Percentiles rank a stretch among this genome's conserved stretches.
phyloP scores from a whole-genome alignment of 2,888 invertebrate genomes.

The Drosophila antonietae region DNA sequence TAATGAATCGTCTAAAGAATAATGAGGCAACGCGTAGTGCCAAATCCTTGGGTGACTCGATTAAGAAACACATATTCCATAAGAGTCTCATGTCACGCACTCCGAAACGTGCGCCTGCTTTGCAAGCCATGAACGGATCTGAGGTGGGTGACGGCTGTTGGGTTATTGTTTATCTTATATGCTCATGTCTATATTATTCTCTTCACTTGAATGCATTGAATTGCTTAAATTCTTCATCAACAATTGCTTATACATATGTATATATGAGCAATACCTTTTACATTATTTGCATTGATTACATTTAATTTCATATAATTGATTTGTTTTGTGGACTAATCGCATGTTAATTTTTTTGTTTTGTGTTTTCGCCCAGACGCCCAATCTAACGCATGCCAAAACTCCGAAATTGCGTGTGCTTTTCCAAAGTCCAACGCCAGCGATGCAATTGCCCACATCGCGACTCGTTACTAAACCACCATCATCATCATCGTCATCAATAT shows the following conservation, averaged over 20 bases:
- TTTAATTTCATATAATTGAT: not conserved
- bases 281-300: not conserved
- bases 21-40: constrained; percentile 85
- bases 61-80: constrained; percentile 93
- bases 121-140: constrained; percentile 48
- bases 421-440: constrained; percentile 81
- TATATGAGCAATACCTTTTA: not conserved
- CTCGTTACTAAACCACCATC: constrained; percentile 19
- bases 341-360: constrained; percentile 41
- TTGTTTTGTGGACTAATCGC: constrained; percentile 60
- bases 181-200: not conserved
- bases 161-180: not conserved
- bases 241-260: not conserved
- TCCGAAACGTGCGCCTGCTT: constrained; percentile 80
- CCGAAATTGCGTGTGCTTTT: constrained; percentile 83
- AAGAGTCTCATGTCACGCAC: constrained; percentile 87
- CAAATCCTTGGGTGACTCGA: constrained; percentile 92
- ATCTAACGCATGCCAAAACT: constrained; percentile 74
- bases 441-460: constrained; percentile 37
- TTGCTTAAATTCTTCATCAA: not conserved
- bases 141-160: constrained; percentile 54
- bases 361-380: constrained; percentile 80
- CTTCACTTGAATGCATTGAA: not conserved
- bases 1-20: constrained; percentile 86
- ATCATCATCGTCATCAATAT: constrained; percentile 31